Conservation (phyloP, 2,888 invertebrate genomes). For the Nephrotoma flavescens region DNA sequence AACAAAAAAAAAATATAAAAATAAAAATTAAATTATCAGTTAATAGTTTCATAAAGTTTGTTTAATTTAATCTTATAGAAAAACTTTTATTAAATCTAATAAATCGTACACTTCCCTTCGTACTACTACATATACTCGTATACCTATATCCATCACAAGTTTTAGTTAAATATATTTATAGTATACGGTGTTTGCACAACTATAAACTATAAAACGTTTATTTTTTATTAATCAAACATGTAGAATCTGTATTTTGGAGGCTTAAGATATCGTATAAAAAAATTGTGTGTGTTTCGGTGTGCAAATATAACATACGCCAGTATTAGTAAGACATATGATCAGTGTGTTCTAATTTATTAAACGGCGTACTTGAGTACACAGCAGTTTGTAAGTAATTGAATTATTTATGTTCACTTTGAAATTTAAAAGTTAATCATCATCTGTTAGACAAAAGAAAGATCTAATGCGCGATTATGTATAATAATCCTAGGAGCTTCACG, state of each 20-base stretch:
- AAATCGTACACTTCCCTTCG: conserved; percentile 10
- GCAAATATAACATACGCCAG: not conserved
- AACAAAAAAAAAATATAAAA: not conserved
- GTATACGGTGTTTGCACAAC: not conserved
- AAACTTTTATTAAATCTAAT: conserved; percentile 6
- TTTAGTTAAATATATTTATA: not conserved
- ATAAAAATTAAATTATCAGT: conserved; percentile 3
- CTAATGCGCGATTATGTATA: no score
- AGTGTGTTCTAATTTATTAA: not conserved
- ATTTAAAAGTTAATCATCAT: not conserved
- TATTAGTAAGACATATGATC: not conserved
- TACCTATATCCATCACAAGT: no score
- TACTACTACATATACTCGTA: not conserved
- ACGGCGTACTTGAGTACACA: not conserved
- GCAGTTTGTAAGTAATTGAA: not conserved
- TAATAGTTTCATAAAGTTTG: not conserved
- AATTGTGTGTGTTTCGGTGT: not conserved
- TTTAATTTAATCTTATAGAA: not conserved
- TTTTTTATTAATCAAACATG: not conserved
- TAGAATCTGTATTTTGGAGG: not conserved
- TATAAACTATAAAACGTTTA: not conserved
- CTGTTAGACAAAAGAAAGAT: no score
- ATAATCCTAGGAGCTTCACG: no score
- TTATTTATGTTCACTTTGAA: not conserved
- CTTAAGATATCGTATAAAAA: not conserved